Conservation (phyloP, 2,888 invertebrate genomes). For the Clepsis dumicolana region DNA sequence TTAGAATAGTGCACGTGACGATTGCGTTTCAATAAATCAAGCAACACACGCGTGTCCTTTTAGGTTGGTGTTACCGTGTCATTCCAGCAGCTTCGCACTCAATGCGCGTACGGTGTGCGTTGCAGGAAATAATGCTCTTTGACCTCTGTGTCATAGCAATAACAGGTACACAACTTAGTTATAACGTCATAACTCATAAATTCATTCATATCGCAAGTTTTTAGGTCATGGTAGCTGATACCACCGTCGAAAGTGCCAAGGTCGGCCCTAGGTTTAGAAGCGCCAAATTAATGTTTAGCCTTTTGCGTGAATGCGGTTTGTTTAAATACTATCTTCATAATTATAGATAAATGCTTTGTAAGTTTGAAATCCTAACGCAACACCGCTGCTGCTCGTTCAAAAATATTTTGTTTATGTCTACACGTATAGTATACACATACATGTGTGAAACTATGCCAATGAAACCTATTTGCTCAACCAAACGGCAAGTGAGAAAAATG, state of each 20-base stretch:
- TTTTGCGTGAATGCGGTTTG: conserved; percentile 36
- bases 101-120: conserved; percentile 12
- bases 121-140: conserved; percentile 46
- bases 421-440: background rate
- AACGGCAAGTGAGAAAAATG: conserved; percentile 19
- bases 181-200: conserved; percentile 41
- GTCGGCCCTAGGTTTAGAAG: conserved; percentile 32
- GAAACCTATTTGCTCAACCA: conserved; percentile 31
- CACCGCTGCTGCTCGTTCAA: background rate
- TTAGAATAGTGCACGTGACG: background rate
- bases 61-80: conserved; percentile 21
- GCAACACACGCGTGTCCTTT: conserved; percentile 18
- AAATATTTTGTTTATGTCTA: conserved; percentile 15
- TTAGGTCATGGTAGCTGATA: conserved; percentile 49
- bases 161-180: conserved; percentile 38
- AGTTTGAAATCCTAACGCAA: conserved; percentile 22
- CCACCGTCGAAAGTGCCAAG: conserved; percentile 38
- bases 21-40: background rate
- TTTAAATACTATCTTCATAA: conserved; percentile 26
- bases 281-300: conserved; percentile 18
- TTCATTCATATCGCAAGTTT: conserved; percentile 42
- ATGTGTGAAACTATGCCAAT: background rate
- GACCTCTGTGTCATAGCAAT: conserved; percentile 44
- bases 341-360: conserved; percentile 30
- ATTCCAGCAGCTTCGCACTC: background rate